Base-by-base conservation (phyloP, 2,888 invertebrate species). In the Folsomia candida region DNA sequence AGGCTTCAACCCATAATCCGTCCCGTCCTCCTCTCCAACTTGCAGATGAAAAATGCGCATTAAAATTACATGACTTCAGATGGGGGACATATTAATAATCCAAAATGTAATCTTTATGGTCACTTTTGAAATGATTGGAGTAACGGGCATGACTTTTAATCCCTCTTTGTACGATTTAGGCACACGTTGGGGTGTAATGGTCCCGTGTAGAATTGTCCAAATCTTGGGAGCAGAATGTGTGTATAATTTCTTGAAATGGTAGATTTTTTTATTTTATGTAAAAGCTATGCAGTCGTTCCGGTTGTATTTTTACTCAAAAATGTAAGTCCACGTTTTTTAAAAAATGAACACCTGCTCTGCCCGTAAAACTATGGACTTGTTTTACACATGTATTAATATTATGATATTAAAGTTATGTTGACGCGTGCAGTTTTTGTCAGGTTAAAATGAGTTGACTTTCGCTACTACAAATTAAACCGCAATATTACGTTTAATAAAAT, bases 1-100 rank as follows among this genome's bases (percentile, higher is more conserved):
- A 64, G 63, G 63, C 29, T 54, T 54, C n/a, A n/a, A n/a, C 54
- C 54, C n/a, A 37, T 14, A 37, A 37, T 37, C 37, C 37, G 6
- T 37, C 54, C 54, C 54, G 6, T 54, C 37, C 4, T 37, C 37
- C 37, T 37, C 37, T 14, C 14, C 37, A 37, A 37, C 14, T 14
- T 14, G 6, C 4, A 14, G 4, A 37, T 37, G 37, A 14, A 37
- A 37, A 37, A 37, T 37, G 4, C 14, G 14, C 37, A 37, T 37
- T 37, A 37, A 37, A 37, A 37, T 37, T n/a, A 4, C 37, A 37
- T 37, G 37, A 4, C 37, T 37, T 37, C 14, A 14, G 37, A 14
- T 9, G 14, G 37, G 37, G 37, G 14, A 37, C 37, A 54, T 22
- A 14, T 20, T 54, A 54, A 54, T 54, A 54, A 54, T 54, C 20